phyloP scores from a whole-genome alignment of 2,888 invertebrate genomes.

The Argyresthia albistria region DNA sequence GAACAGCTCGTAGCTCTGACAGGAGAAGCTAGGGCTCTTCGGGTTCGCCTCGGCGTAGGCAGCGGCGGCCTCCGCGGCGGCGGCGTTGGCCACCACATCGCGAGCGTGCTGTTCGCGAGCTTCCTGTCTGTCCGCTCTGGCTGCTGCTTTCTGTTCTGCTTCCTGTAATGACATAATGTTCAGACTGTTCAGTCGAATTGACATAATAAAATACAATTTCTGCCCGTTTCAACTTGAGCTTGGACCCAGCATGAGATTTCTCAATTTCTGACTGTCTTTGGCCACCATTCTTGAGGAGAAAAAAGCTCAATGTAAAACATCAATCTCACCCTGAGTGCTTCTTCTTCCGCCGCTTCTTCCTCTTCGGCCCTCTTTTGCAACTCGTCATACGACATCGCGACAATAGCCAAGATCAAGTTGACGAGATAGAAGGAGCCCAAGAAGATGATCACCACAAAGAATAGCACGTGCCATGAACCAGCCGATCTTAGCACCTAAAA shows the following conservation, averaged over 20 bases:
- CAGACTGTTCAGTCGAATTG: neutral
- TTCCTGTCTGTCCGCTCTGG: constrained; percentile 75
- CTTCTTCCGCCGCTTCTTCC: constrained; percentile 95
- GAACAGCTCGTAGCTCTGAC: constrained; percentile 93
- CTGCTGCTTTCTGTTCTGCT: constrained; percentile 87
- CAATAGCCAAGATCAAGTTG: constrained; percentile 99
- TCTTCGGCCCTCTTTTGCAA: constrained; percentile 98
- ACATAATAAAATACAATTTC: too few relatives aligned
- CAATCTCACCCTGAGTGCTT: constrained; percentile 84
- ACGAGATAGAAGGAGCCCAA: constrained; percentile 99
- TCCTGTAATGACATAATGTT: constrained; percentile 66
- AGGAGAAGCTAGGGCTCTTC: constrained; percentile 93
- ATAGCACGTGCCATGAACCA: constrained; percentile 97
- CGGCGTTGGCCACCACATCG: constrained; percentile 74
- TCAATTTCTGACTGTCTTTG: neutral
- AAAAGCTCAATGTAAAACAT: neutral
- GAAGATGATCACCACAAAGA: constrained; percentile 99
- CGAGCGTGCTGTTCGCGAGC: constrained; percentile 74
- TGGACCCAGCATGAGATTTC: neutral
- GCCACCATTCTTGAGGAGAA: neutral
- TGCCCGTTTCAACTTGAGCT: too few relatives aligned
- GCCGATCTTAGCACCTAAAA: constrained; percentile 90
- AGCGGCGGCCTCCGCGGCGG: constrained; percentile 76
- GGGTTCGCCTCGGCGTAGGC: constrained; percentile 75
- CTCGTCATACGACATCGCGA: constrained; percentile 99